Conservation (phyloP, 1,140 invertebrate species). For the Andricus grossulariae region DNA sequence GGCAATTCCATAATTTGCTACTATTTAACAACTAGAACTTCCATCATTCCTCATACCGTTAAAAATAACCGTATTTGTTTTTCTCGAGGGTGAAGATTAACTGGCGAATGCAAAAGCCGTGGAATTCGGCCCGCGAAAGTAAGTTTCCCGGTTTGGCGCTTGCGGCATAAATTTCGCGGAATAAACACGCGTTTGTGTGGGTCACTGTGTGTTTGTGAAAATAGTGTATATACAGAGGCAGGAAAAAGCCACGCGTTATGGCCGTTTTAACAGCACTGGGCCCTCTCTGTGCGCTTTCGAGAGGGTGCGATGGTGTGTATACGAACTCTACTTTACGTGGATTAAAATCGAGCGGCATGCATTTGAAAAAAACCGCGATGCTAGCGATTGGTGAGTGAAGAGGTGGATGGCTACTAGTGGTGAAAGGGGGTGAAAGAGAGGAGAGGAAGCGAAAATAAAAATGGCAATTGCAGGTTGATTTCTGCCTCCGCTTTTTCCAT, state of each 20-base stretch:
- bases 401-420: slow-evolving; percentile 35
- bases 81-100: slow-evolving; percentile 23
- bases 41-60: not conserved
- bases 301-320: slow-evolving; percentile 38
- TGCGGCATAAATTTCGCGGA: slow-evolving; percentile 44
- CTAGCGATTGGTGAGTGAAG: slow-evolving; percentile 38
- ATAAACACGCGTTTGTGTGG: slow-evolving; percentile 26
- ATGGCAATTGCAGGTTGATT: slow-evolving; percentile 73
- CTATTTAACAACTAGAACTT: not conserved
- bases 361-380: slow-evolving; percentile 51
- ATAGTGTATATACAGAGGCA: slow-evolving; percentile 13
- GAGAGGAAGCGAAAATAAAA: slow-evolving; percentile 68
- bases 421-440: slow-evolving; percentile 42
- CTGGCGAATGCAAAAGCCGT: slow-evolving; percentile 15
- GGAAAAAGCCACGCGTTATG: slow-evolving; percentile 44
- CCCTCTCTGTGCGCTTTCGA: slow-evolving; percentile 48
- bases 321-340: slow-evolving; percentile 56
- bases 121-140: slow-evolving; percentile 21
- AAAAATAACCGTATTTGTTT: not conserved
- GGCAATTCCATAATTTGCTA: not conserved
- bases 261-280: slow-evolving; percentile 47
- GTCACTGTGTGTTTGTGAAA: slow-evolving; percentile 6
- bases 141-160: slow-evolving; percentile 24
- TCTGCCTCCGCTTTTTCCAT: slow-evolving; percentile 52
- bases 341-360: slow-evolving; percentile 62